Evolutionary conservation across 2,797 vertebrate genomes (phyloP).

Genomic region (Chiroxiphia lanceolata): DNA sequence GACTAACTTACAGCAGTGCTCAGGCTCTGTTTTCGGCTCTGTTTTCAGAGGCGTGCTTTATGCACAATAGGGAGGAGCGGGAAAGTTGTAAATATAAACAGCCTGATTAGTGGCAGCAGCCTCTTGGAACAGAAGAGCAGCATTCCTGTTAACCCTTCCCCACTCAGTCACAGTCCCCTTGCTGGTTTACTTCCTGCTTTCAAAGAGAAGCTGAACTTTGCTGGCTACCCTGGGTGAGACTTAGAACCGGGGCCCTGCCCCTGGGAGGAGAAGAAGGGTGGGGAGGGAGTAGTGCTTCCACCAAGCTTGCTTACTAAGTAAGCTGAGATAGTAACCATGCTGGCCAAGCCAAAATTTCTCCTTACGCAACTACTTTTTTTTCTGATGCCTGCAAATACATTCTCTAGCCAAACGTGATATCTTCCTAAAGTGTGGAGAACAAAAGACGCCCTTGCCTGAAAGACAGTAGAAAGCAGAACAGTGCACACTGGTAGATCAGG

Average conservation of each 20-base stretch:
- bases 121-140: conserved; percentile 10
- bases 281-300: neutral
- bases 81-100: conserved; percentile 31
- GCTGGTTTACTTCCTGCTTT: neutral
- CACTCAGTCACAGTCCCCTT: neutral
- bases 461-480: neutral
- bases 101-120: neutral
- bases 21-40: conserved; percentile 8
- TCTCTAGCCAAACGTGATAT: neutral
- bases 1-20: neutral
- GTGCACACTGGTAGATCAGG: neutral
- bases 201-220: neutral
- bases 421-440: neutral
- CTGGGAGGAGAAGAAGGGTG: conserved; percentile 12
- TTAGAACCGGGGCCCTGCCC: neutral
- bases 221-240: neutral
- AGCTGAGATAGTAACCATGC: neutral
- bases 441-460: neutral
- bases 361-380: neutral
- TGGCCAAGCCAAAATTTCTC: conserved; percentile 8
- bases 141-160: neutral
- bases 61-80: neutral
- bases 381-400: neutral
- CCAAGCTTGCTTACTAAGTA: conserved; percentile 3
- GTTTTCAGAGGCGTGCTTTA: neutral